Evolutionary conservation across 2,888 invertebrate genomes (phyloP), one percentile per base, ranked within the genome.

Genomic region (Pardosa pseudoannulata): DNA sequence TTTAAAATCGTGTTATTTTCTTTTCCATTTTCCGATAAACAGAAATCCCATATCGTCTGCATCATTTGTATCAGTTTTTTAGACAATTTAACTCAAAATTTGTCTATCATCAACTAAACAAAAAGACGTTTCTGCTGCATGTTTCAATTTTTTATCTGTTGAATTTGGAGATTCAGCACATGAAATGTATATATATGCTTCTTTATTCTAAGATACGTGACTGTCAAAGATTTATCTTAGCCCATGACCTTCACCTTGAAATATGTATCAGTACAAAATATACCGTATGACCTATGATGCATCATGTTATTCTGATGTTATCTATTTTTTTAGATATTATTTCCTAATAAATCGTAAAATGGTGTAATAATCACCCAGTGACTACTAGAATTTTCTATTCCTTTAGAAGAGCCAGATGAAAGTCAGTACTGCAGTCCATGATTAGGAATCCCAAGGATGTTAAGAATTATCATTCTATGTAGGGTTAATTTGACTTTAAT

Each of bases 201-300:
- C n/a, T n/a, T 7, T 7, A 36, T 36, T 36, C 6, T 9, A 9
- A 7, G 36, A 16, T 46, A 46, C 46, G 46, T 46, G 46, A 46
- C 16, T 11, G 7, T 9, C 46, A 16, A 46, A 46, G 16, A 9
- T 9, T 46, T 46, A 46, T 46, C 46, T 46, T 46, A 46, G n/a
- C n/a, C n/a, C 28, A 67, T 67, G 41, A 88, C 88, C 64, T 83
- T 85, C 56, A 74, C 89, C 78, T 79, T 86, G 73, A 86, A 86
- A 27, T 46, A 64, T 70, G 31, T 76, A 68, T 65, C 80, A 83
- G 62, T 71, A 78, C 86, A 72, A n/a, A 64, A 67, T 19, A 85
- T 78, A 16, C 13, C 13, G 31, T 23, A 0, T 65, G 62, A 72
- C 79, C n/a, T n/a, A n/a, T 65, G 72, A 36, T 72, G 79, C 29